Percentiles rank a stretch among this genome's conserved stretches.
Conservation (phyloP, 2,888 invertebrate genomes). For the Carabus problematicus region DNA sequence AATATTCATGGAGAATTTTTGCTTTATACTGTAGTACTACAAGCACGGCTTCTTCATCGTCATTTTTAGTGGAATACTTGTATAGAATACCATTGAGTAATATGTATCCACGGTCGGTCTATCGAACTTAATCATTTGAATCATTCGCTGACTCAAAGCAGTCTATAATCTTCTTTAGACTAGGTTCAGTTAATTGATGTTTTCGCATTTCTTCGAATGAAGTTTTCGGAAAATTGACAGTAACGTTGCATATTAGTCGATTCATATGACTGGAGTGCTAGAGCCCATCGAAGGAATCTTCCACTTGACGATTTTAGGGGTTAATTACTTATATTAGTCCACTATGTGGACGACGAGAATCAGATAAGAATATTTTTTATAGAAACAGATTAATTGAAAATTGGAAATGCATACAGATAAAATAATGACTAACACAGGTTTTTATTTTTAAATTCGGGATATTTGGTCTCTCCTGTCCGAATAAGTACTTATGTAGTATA, state of each 20-base stretch:
- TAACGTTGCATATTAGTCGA: background rate
- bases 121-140: background rate
- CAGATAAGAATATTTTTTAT: no score
- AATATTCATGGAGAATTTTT: constrained; percentile 37
- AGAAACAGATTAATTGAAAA: no score
- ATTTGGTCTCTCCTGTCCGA: no score
- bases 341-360: no score
- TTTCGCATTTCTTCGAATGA: no score
- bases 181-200: no score
- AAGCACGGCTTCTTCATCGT: constrained; percentile 31
- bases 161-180: background rate
- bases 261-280: background rate
- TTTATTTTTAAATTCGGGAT: no score
- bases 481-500: no score
- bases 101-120: constrained; percentile 44
- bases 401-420: no score
- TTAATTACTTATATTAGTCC: no score
- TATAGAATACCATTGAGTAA: constrained; percentile 47
- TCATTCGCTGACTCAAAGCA: background rate
- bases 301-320: constrained; percentile 5
- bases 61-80: constrained; percentile 42
- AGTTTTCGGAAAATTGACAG: background rate
- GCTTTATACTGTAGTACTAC: constrained; percentile 43
- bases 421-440: no score
- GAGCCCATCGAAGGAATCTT: background rate